These are phyloP conservation scores for Synergus umbraculus DNA, from an alignment of 2,888 invertebrate genomes.

Conservation along the genomic window DNA sequence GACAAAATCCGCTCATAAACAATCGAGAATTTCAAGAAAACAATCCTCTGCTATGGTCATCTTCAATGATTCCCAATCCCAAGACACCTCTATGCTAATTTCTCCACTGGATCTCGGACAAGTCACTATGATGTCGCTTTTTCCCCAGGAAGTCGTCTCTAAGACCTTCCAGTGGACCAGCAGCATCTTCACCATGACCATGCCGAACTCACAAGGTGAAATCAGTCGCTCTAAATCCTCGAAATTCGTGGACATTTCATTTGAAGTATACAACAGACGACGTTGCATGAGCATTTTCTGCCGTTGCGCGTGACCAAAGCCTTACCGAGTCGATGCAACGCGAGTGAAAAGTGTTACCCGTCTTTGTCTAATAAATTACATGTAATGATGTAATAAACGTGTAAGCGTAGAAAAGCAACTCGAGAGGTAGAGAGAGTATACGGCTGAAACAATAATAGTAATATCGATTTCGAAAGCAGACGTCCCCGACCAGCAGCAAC, in stretches of 20 bases:
- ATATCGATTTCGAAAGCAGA: conserved; percentile 29
- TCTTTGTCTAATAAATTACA: conserved; percentile 38
- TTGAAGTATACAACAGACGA: conserved; percentile 39
- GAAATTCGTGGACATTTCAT: conserved; percentile 31
- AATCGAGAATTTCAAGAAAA: background rate
- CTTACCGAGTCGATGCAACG: conserved; percentile 45
- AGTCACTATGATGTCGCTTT: conserved; percentile 22
- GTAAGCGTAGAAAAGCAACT: background rate
- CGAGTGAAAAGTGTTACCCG: conserved; percentile 41
- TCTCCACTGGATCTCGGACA: background rate
- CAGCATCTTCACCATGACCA: conserved; percentile 16
- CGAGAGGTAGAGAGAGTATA: conserved; percentile 23
- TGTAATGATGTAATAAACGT: conserved; percentile 5
- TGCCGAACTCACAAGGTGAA: conserved; percentile 34
- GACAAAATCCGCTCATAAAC: background rate
- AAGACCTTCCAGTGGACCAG: conserved; percentile 24
- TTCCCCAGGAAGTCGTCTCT: conserved; percentile 4
- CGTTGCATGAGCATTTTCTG: conserved; percentile 37
- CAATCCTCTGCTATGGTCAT: conserved; percentile 5
- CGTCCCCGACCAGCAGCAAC: conserved; percentile 38
- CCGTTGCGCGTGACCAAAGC: conserved; percentile 49
- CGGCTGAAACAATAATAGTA: conserved; percentile 35
- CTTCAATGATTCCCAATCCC: conserved; percentile 19
- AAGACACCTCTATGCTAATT: background rate
- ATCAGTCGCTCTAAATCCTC: conserved; percentile 5